A percentile compares a stretch with the other conserved stretches of the same genome.
phyloP scores from a whole-genome alignment of 1,140 invertebrate species.

The Lethrus apterus region DNA sequence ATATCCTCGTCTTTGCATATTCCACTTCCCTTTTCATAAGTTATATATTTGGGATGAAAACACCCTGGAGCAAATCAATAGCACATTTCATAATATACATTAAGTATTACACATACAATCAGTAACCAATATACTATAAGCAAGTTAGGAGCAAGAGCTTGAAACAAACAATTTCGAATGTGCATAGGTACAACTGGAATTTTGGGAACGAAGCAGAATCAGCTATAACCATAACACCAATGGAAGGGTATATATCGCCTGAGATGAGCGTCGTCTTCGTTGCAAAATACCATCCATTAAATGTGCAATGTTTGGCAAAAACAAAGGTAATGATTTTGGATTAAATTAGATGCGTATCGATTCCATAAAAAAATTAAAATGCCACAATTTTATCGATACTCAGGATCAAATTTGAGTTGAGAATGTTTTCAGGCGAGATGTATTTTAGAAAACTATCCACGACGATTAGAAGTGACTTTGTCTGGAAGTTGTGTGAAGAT shows the following conservation, averaged over 20 bases:
- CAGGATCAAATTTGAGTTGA: no score
- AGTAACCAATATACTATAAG: no score
- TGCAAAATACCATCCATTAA: slow-evolving; percentile 35
- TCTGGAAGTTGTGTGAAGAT: slow-evolving; percentile 36
- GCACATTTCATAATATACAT: slow-evolving; percentile 2
- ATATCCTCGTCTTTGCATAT: no score
- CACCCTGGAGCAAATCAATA: no score
- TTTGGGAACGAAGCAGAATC: slow-evolving; percentile 22
- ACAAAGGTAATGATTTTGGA: no score
- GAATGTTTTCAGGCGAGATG: no score
- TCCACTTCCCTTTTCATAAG: no score
- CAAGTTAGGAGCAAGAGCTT: no score
- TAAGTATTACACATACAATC: slow-evolving; percentile 7
- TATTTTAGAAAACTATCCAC: slow-evolving; percentile 33
- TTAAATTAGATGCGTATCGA: no score
- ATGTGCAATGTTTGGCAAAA: neutral
- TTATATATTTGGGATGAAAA: no score
- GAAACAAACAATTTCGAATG: slow-evolving; percentile 4
- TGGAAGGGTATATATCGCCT: slow-evolving; percentile 39
- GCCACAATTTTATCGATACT: no score
- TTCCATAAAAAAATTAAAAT: no score
- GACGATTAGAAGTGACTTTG: slow-evolving; percentile 30
- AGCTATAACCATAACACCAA: slow-evolving; percentile 36
- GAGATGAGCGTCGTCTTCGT: slow-evolving; percentile 36
- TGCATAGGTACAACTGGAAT: slow-evolving; percentile 39